Evolutionary conservation across 2,797 vertebrate species (phyloP).

Genomic region (Fistularia commersonii): DNA sequence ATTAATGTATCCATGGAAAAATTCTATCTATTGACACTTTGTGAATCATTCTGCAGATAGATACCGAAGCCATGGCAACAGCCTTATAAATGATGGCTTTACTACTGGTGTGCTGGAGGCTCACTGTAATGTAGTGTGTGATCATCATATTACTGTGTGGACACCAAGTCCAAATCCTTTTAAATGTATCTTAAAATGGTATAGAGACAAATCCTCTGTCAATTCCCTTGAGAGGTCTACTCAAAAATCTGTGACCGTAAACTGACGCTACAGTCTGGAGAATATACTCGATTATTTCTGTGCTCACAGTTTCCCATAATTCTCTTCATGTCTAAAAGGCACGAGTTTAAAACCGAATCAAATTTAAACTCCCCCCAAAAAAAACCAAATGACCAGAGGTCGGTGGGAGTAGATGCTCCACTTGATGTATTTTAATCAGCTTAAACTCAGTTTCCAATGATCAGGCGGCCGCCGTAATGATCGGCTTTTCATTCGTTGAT

Average conservation of each 20-base stretch:
- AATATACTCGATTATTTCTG: too few species aligned
- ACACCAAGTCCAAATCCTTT: constrained; percentile 20
- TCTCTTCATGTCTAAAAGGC: too few species aligned
- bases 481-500: constrained; percentile 47
- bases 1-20: constrained; percentile 35
- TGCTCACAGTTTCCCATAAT: too few species aligned
- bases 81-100: constrained; percentile 58
- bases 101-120: constrained; percentile 17
- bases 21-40: constrained; percentile 29
- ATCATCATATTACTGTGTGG: constrained; percentile 21
- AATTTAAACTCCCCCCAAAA: too few species aligned
- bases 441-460: constrained; percentile 17
- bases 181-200: constrained; percentile 1
- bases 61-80: constrained; percentile 66
- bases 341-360: too few species aligned
- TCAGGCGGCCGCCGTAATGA: constrained; percentile 28
- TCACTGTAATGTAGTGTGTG: constrained; percentile 20
- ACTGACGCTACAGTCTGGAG: neutral
- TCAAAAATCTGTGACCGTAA: neutral
- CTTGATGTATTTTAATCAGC: constrained; percentile 21
- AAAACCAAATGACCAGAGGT: too few species aligned
- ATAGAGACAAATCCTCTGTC: neutral
- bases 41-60: constrained; percentile 50
- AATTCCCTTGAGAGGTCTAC: neutral
- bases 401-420: too few species aligned